These are phyloP conservation scores for Schlechtendalia chinensis DNA, from an alignment of 1,140 invertebrate species.

Conservation along the genomic window DNA sequence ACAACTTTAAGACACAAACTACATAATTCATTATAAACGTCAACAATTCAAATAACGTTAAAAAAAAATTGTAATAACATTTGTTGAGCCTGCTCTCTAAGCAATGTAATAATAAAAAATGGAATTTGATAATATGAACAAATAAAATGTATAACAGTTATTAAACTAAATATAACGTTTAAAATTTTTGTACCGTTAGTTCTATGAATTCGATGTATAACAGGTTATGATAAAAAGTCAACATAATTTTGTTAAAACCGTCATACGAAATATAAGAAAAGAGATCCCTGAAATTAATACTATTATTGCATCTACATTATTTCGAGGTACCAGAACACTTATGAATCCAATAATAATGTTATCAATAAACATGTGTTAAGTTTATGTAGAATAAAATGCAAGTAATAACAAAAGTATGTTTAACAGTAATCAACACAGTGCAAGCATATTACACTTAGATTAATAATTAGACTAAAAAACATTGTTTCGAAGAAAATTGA, in stretches of 20 bases:
- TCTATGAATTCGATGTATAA: neutral
- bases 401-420: constrained; percentile 7
- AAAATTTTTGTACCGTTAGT: neutral
- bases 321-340: neutral
- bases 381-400: constrained; percentile 2
- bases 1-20: constrained; percentile 19
- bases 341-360: neutral
- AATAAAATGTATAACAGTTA: neutral
- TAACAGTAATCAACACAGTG: neutral
- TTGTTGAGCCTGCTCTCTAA: neutral
- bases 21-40: constrained; percentile 13
- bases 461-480: neutral
- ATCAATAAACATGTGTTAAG: neutral
- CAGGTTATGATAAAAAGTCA: neutral
- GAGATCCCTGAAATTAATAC: neutral
- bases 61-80: neutral
- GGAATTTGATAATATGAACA: neutral
- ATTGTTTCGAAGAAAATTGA: neutral
- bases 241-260: neutral
- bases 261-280: neutral
- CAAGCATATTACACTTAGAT: neutral
- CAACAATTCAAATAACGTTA: constrained; percentile 6
- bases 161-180: neutral
- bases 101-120: neutral
- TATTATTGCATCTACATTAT: neutral